Conservation (phyloP, 2,888 invertebrate species). For the Sussaba pulchella region DNA sequence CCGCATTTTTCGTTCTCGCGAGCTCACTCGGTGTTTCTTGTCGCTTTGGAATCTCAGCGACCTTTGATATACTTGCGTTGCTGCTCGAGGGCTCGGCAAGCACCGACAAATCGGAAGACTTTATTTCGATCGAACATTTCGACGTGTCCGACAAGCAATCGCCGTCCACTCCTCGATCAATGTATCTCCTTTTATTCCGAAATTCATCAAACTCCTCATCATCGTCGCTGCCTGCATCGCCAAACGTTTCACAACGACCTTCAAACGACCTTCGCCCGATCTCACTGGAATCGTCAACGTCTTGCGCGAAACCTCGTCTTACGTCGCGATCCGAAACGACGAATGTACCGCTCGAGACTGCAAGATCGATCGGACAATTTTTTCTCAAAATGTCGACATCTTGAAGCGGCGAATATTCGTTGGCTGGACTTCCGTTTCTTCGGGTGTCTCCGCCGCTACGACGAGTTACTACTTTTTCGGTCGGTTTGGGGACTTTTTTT, state of each 20-base stretch:
- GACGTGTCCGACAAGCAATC: conserved; percentile 5
- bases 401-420: neutral
- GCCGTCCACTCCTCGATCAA: conserved; percentile 28
- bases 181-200: conserved; percentile 10
- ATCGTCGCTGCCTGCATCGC: conserved; percentile 20
- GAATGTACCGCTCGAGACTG: conserved; percentile 22
- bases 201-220: conserved; percentile 20
- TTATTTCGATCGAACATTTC: neutral
- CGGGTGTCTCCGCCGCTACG: neutral
- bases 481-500: neutral
- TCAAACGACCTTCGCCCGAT: neutral
- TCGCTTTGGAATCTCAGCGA: no score
- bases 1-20: neutral
- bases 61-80: neutral
- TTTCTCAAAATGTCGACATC: neutral
- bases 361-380: neutral
- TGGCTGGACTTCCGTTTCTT: neutral
- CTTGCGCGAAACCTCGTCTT: neutral
- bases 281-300: neutral
- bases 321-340: neutral
- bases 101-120: neutral
- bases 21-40: no score
- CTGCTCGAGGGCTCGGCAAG: neutral
- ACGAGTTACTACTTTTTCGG: neutral
- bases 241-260: neutral